Evolutionary conservation across 2,113 vertebrate genomes (phyloP).

Genomic region (Myiozetetes cayanensis): DNA sequence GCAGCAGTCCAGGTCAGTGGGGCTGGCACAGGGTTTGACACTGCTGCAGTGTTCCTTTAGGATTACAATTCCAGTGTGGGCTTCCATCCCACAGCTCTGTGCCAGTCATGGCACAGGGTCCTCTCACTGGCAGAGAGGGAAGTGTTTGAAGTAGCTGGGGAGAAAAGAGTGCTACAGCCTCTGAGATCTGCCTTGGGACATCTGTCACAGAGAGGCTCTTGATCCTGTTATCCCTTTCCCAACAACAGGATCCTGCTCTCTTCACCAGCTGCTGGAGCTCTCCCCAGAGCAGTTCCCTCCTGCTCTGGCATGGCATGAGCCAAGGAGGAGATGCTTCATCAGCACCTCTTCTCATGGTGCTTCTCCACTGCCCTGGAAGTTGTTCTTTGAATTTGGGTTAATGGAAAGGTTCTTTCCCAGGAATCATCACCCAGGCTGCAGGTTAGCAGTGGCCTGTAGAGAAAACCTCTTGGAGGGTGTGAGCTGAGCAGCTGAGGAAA

Average conservation of each 20-base stretch:
- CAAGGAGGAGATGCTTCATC: background rate
- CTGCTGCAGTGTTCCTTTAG: background rate
- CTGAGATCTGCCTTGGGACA: background rate
- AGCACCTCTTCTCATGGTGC: background rate
- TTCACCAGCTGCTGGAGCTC: background rate
- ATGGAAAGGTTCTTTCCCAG: background rate
- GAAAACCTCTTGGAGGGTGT: background rate
- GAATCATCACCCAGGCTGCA: background rate
- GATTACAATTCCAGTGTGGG: background rate
- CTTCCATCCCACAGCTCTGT: background rate
- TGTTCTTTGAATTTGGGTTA: background rate
- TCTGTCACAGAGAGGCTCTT: rapidly evolving
- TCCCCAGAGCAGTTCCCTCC: background rate
- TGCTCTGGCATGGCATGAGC: background rate
- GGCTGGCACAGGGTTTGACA: background rate
- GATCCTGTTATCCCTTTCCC: background rate
- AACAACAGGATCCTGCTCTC: background rate
- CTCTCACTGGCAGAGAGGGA: background rate
- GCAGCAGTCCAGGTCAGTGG: rapidly evolving
- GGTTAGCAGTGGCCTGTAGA: background rate
- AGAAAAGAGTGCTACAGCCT: background rate
- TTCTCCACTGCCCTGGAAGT: background rate
- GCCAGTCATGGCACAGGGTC: background rate
- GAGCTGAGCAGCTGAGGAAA: background rate
- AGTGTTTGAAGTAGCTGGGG: background rate